Evolutionary conservation across 2,888 invertebrate genomes (phyloP), one percentile per base, ranked within the genome.

Genomic region (Drosophila monieri): DNA sequence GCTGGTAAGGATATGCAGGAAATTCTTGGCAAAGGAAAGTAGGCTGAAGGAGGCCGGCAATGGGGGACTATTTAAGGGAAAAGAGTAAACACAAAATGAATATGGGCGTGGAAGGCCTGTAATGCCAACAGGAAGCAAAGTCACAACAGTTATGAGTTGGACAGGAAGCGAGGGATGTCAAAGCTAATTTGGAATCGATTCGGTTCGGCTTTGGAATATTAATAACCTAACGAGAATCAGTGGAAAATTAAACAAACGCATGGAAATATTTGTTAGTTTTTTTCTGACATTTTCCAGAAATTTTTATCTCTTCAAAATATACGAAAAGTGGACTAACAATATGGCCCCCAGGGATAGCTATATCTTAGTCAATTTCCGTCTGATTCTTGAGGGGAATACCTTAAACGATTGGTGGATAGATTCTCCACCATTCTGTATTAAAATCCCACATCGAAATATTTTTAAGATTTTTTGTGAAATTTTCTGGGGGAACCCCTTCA

Each of bases 121-220:
- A 1, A 6, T 6, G 25, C 25, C 25, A 25, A 5, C 6, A 25
- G 6, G 6, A 25, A 6, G 18, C 23, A 23, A 23, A 37, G 12
- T 32, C 32, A n/a, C 9, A 4, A 18, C 12, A 48, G 41, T 61
- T 48, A 48, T 21, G 46, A 14, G 32, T 12, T 32, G 9, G 12
- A 18, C 18, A 51, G 32, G 15, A 25, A 56, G 12, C n/a, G 27
- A 44, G 23, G 10, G 9, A 61, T 23, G 23, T 57, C 21, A 39
- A 21, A 60, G 15, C 14, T n/a, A 1, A 9, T 35, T 25, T 15
- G 25, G 12, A 15, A 35, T 25, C 6, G 6, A n/a, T n/a, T 35
- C 6, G 35, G 6, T 0, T 18, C 1, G 6, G 6, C 14, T 35
- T n/a, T 6, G 21, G 21, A 21, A 21, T 21, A 21, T 21, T 21